Evolutionary conservation across 2,797 vertebrate genomes (phyloP), one percentile per base, ranked within the genome.

Genomic region (Erithacus rubecula): DNA sequence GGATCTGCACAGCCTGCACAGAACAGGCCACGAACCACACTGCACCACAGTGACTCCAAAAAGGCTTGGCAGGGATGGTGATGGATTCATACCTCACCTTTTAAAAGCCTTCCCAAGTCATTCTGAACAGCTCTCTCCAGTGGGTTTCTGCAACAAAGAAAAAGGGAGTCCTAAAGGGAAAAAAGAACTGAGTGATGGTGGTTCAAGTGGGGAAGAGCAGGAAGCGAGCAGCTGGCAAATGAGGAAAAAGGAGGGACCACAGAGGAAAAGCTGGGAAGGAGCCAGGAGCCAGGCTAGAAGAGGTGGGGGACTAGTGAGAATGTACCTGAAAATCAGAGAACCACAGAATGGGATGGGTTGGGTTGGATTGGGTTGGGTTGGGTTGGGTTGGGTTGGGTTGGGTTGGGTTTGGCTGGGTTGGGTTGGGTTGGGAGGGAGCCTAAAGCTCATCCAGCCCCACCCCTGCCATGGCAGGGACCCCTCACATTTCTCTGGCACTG

Each of bases 1-100:
- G 65, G 59, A 36, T 24, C 36, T 62, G 39, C 52, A 60, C 0
- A 2, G 29, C 27, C 49, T 39, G 58, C 21, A 24, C 20, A 39
- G 17, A 39, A 51, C 18, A 24, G 43, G 43, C 37, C 60, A 23
- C 0, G 7, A 76, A 63, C 22, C 59, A 43, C 0, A 0, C 22
- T 44, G 21, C 64, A 47, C n/a, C n/a, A 37, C 15, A 56, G 15
- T 17, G 59, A 65, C n/a, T 26, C n/a, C 37, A 46, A 18, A 92
- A 64, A 32, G 13, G 6, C 19, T 63, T 41, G 27, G 29, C 46
- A 64, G 52, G 22, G 24, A 34, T 24, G 11, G 6, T 6, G 13
- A 15, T 26, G 30, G 39, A 68, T 44, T 47, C 7, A 2, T 12
- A 30, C 26, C 20, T 49, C 44, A 68, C n/a, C 53, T 29, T 27